Evolutionary conservation across 2,113 vertebrate genomes (phyloP), one percentile per base, ranked within the genome.

Genomic region (Urocitellus parryii): DNA sequence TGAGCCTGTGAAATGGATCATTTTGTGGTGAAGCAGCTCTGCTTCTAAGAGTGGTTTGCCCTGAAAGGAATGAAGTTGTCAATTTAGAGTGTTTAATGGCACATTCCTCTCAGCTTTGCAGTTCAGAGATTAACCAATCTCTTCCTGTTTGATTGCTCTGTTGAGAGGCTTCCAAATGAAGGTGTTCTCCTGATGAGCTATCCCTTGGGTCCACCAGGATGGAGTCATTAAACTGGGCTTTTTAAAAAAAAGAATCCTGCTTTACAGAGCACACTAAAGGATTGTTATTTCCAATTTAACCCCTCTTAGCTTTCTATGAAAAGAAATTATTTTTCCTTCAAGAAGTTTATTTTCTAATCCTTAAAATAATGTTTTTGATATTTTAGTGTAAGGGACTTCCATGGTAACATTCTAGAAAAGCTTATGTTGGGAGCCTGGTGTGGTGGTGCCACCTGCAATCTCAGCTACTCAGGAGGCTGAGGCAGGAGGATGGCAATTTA

Each of bases 121-220:
- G 32, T 29, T 96, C n/a, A 67, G 77, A 0, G 0, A 96, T 92
- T 90, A 80, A 87, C 93, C 77, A 94, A 0, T 90, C 91, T 96
- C 78, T 93, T 63, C 96, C 39, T 93, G 29, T 85, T 96, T 96
- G 96, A 84, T 94, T 61, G 67, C 42, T 85, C 58, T 90, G 34
- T 88, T 34, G 90, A 95, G 29, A 61, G 92, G 32, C 8, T 42
- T 68, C 42, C 61, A 94, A 96, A 89, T 96, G 89, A 96, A n/a
- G 14, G 39, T 87, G 79, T 8, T 34, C 83, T 53, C 63, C 84
- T 96, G 51, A 32, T 6, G 76, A 34, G 10, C 9, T 87, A 96
- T 94, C 85, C 70, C 74, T 93, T 34, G 4, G 61, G 81, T 63
- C 16, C 48, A 25, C 58, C 65, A 42, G 48, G 58, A 51, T 1